Conservation (phyloP, 2,888 invertebrate species). For the Drosophila testacea region DNA sequence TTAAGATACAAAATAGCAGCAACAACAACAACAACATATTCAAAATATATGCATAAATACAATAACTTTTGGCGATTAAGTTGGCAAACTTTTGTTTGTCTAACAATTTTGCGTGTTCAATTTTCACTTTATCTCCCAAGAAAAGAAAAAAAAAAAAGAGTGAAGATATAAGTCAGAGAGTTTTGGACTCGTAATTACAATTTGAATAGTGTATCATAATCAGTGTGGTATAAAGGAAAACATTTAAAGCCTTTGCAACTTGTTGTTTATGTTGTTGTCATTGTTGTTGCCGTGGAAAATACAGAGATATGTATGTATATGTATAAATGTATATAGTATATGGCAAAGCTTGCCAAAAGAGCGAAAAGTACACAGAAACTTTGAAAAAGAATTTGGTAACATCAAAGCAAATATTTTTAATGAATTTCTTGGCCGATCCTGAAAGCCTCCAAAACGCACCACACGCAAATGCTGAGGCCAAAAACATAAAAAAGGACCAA, state of each 20-base stretch:
- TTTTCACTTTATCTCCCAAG: slow-evolving; percentile 32
- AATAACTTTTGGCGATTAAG: slow-evolving; percentile 63
- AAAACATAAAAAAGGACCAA: slow-evolving; percentile 40
- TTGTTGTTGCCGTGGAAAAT: slow-evolving; percentile 9
- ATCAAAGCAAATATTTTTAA: slow-evolving; percentile 81
- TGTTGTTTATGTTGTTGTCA: slow-evolving; percentile 21
- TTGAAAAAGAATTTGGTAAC: slow-evolving; percentile 75
- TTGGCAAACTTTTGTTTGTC: slow-evolving; percentile 53
- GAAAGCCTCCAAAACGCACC: slow-evolving; percentile 72
- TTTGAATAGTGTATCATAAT: slow-evolving; percentile 33
- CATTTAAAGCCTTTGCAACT: slow-evolving; percentile 48
- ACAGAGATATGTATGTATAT: background rate
- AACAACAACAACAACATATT: slow-evolving; percentile 17
- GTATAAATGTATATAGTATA: background rate
- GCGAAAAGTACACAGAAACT: slow-evolving; percentile 66
- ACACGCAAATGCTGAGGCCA: slow-evolving; percentile 55
- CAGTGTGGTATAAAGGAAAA: slow-evolving; percentile 25
- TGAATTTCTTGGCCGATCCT: slow-evolving; percentile 72
- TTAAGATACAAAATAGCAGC: slow-evolving; percentile 25
- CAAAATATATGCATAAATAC: slow-evolving; percentile 14
- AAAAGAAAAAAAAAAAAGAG: slow-evolving; percentile 24
- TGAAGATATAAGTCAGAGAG: slow-evolving; percentile 1
- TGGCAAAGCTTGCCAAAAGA: slow-evolving; percentile 14
- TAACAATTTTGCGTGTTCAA: slow-evolving; percentile 61
- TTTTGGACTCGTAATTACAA: slow-evolving; percentile 55